These are phyloP conservation scores for Lonchura striata DNA, from an alignment of 2,113 vertebrate species.

Conservation along the genomic window DNA sequence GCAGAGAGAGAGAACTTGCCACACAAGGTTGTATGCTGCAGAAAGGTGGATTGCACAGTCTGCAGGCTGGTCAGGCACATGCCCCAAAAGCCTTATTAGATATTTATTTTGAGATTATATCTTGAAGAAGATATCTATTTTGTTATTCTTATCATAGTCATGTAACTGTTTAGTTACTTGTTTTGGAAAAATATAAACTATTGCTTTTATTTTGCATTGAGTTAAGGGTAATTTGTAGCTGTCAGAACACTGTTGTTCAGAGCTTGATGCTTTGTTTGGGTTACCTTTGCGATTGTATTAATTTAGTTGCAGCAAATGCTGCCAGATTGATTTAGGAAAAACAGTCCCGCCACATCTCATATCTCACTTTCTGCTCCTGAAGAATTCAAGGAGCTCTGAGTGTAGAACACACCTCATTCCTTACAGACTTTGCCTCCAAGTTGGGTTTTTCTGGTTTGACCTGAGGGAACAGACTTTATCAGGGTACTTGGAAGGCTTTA, in stretches of 20 bases:
- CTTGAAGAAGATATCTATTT: not conserved
- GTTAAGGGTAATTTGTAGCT: not conserved
- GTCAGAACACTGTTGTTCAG: not conserved
- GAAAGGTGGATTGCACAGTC: fast-evolving
- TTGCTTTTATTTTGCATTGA: not conserved
- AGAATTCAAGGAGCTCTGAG: not conserved
- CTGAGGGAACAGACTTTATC: not conserved
- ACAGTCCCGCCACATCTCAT: not conserved
- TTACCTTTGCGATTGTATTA: not conserved
- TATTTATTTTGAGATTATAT: not conserved
- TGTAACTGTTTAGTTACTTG: not conserved
- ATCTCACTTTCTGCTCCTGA: not conserved
- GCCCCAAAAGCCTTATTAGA: not conserved
- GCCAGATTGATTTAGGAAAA: not conserved
- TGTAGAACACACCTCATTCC: not conserved
- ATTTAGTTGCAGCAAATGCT: not conserved
- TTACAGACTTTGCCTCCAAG: not conserved
- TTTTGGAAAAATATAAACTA: not conserved
- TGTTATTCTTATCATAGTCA: not conserved
- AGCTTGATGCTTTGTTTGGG: not conserved
- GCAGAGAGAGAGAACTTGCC: fast-evolving
- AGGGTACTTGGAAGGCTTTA: not conserved
- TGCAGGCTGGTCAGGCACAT: not conserved
- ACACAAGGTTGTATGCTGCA: too few relatives aligned
- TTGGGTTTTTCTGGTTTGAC: not conserved